phyloP scores from a whole-genome alignment of 2,113 vertebrate species.

The Mesembrinibis cayennensis region DNA sequence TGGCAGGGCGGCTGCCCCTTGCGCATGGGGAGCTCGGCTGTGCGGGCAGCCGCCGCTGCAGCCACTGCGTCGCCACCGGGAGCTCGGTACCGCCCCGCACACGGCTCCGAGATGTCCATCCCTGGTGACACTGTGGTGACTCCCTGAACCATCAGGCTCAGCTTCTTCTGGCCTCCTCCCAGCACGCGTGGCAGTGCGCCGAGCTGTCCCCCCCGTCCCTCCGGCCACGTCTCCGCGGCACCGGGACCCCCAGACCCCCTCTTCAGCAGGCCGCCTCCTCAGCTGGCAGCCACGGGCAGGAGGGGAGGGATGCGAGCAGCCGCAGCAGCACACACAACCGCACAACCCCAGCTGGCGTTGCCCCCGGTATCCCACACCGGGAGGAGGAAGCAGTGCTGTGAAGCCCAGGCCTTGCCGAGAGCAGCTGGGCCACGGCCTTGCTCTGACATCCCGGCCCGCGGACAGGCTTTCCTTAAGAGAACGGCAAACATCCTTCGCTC shows the following conservation, averaged over 20 bases:
- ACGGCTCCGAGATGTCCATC: accelerated
- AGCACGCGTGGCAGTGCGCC: accelerated
- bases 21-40: too few species aligned
- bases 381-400: neutral
- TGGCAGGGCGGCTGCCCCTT: neutral
- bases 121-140: accelerated
- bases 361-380: accelerated
- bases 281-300: neutral
- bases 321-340: neutral
- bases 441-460: accelerated
- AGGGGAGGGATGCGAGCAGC: too few species aligned
- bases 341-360: neutral
- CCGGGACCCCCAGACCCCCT: neutral
- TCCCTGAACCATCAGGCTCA: neutral
- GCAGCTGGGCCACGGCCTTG: neutral
- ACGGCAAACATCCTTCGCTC: too few species aligned
- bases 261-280: neutral
- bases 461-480: neutral
- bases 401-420: neutral
- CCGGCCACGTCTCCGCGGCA: accelerated
- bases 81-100: neutral
- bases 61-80: neutral
- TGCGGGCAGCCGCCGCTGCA: neutral
- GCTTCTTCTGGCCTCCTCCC: neutral
- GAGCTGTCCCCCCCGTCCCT: neutral